A percentile compares a stretch with the other conserved stretches of the same genome.
phyloP scores from a whole-genome alignment of 53 echinoderm and acorn worm species.

The Luidia sarsii region DNA sequence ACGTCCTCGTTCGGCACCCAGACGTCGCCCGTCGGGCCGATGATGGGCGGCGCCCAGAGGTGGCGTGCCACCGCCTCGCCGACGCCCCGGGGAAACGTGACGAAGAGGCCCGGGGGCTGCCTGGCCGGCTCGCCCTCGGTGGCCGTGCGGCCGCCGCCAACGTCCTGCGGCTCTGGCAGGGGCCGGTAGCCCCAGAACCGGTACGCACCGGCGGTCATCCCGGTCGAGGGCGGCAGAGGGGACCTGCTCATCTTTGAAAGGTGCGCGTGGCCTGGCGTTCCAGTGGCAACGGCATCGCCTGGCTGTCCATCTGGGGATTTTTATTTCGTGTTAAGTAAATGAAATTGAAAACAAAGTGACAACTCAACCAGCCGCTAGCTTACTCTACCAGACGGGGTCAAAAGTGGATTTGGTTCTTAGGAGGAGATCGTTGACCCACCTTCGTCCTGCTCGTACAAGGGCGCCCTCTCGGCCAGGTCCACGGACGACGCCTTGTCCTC shows the following conservation, averaged over 20 bases:
- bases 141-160: background rate
- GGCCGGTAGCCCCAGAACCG: constrained; percentile 49
- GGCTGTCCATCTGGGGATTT: constrained; percentile 16
- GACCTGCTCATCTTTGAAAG: constrained; percentile 21
- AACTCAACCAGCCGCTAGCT: too few relatives aligned
- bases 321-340: too few relatives aligned
- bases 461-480: constrained; percentile 14
- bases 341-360: too few relatives aligned
- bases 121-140: constrained; percentile 5
- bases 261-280: constrained; percentile 36
- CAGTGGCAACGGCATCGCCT: background rate
- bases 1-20: constrained; percentile 42
- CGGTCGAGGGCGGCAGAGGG: constrained; percentile 11
- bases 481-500: constrained; percentile 24
- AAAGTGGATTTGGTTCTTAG: too few relatives aligned
- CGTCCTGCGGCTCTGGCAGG: constrained; percentile 8
- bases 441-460: constrained; percentile 13
- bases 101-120: constrained; percentile 35
- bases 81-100: constrained; percentile 28
- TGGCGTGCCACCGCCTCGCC: constrained; percentile 12
- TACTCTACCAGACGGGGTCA: too few relatives aligned
- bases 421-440: too few relatives aligned
- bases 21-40: constrained; percentile 38
- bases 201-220: constrained; percentile 35
- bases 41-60: constrained; percentile 45